Percentiles rank a stretch among this genome's conserved stretches.
phyloP scores from a whole-genome alignment of 2,113 vertebrate species.

The Desmodus rotundus region DNA sequence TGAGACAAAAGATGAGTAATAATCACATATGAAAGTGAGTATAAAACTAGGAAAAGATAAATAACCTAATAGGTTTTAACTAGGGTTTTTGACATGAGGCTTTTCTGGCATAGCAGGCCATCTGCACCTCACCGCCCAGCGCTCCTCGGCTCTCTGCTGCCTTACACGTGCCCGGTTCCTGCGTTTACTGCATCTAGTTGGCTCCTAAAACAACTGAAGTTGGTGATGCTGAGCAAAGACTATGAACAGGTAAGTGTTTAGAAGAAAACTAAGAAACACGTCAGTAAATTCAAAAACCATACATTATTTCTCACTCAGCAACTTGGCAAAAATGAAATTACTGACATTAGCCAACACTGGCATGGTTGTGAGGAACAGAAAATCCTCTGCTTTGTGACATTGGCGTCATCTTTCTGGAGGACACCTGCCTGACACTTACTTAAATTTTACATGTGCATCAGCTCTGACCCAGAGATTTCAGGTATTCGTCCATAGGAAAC shows the following conservation, averaged over 20 bases:
- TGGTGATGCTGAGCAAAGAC: not conserved
- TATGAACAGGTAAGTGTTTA: not conserved
- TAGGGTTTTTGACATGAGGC: not conserved
- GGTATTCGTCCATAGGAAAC: not conserved
- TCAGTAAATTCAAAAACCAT: not conserved
- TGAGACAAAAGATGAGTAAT: not conserved
- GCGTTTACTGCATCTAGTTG: not conserved
- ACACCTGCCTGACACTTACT: not conserved
- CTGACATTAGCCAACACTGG: not conserved
- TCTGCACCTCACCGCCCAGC: not conserved
- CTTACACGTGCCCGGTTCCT: not conserved
- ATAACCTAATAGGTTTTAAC: not conserved
- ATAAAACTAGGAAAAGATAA: not conserved
- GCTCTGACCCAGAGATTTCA: not conserved
- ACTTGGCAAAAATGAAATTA: not conserved
- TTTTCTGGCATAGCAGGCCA: not conserved
- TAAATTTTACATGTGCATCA: not conserved
- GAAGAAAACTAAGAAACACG: not conserved
- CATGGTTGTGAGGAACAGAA: not conserved
- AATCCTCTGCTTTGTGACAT: not conserved
- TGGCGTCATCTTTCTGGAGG: not conserved
- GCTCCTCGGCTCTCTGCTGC: not conserved
- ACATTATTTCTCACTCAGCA: not conserved
- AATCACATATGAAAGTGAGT: not conserved
- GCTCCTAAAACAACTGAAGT: not conserved